Percentiles rank a stretch among this genome's conserved stretches.
These are phyloP conservation scores for Cantharis nigra DNA, from an alignment of 2,888 invertebrate genomes.

Conservation along the genomic window DNA sequence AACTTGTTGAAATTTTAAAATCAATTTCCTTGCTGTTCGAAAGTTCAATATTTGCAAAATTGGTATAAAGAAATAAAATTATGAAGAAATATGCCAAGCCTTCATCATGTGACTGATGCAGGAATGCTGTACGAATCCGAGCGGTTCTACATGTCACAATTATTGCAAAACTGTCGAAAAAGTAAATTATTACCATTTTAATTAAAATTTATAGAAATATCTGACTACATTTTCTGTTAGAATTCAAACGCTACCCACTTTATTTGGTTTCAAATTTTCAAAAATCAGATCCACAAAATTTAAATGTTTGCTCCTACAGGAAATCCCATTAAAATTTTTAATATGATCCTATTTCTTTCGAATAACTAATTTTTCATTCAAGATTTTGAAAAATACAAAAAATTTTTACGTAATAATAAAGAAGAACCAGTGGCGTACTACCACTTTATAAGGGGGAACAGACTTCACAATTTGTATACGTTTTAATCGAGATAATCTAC, in stretches of 20 bases:
- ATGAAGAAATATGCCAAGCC: constrained; percentile 39
- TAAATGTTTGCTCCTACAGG: not conserved
- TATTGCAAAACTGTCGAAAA: constrained; percentile 35
- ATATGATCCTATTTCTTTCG: no score
- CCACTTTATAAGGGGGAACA: no score
- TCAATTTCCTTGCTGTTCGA: not conserved
- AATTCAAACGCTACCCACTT: constrained; percentile 7
- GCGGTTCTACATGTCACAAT: constrained; percentile 35
- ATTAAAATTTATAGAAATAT: not conserved
- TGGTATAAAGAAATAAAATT: constrained; percentile 25
- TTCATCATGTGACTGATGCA: constrained; percentile 41
- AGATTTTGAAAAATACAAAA: no score
- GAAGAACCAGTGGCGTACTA: no score
- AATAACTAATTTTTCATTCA: no score
- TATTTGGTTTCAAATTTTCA: not conserved
- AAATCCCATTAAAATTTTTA: not conserved
- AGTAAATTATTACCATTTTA: constrained; percentile 23
- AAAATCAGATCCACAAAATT: not conserved
- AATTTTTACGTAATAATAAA: no score
- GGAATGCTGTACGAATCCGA: constrained; percentile 38
- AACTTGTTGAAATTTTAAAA: not conserved
- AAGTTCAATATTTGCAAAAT: not conserved
- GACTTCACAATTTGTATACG: no score
- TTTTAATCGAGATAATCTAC: no score
- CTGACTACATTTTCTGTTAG: not conserved